Evolutionary conservation across 2,797 vertebrate genomes (phyloP), one percentile per base, ranked within the genome.

Genomic region (Myioborus melanocephalus): DNA sequence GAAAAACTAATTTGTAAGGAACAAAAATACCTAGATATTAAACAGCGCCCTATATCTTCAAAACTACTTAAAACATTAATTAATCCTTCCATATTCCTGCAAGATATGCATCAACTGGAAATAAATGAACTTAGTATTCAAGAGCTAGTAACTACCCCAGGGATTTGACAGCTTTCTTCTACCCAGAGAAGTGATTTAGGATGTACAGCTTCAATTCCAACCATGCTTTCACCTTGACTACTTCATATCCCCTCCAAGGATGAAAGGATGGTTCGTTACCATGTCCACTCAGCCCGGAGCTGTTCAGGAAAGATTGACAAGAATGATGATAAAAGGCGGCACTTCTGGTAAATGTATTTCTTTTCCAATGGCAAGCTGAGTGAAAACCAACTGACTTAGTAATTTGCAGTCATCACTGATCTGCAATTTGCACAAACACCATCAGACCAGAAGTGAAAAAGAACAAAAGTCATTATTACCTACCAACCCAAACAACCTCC

Each of bases 41-140:
- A 92, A 81, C 22, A 72, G 39, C 32, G 55, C 37, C 61, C 61
- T 72, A 2, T 49, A 92, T 93, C 57, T 88, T 72, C 61, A 78
- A 89, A 91, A 87, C 43, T 81, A 80, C 63, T 94, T 92, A 75
- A 83, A 92, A 77, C 32, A 52, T 86, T 92, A 96, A 95, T 94
- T 95, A 96, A 93, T 94, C 61, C 66, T 83, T 52, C 47, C 65
- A 86, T 75, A 81, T 77, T 87, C 66, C 61, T 83, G n/a, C 61
- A 91, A 97, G 76, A 92, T 95, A 91, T n/a, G 47, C 46, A 95
- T 94, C 76, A 86, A 76, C 32, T 72, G 15, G n/a, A 79, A 93
- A 75, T 30, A 92, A 94, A 91, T 82, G 34, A 93, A 91, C 44
- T 84, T 49, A 59, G n/a, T 69, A 46, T 76, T 95, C 73, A 93